phyloP scores from a whole-genome alignment of 2,113 vertebrate species.

The Dromiciops gliroides region DNA sequence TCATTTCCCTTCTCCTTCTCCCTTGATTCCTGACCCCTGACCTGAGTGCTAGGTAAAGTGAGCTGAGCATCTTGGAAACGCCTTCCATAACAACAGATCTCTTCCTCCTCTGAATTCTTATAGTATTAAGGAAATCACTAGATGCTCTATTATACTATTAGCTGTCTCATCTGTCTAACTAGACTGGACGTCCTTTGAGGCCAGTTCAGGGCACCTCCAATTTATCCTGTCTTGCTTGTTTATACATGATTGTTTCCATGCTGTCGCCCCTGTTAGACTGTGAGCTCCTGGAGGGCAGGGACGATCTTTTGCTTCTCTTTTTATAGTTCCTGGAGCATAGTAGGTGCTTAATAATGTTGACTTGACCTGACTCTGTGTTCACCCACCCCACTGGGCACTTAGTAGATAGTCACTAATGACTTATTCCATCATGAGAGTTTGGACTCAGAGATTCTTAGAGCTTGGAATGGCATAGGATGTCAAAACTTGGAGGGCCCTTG shows the following conservation, averaged over 20 bases:
- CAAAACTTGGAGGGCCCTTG: not conserved
- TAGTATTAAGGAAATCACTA: not conserved
- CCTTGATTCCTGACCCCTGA: not conserved
- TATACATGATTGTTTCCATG: not conserved
- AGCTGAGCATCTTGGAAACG: not conserved
- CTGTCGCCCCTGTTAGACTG: not conserved
- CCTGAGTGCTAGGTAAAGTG: not conserved
- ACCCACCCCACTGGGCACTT: not conserved
- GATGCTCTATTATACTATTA: not conserved
- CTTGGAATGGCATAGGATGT: not conserved
- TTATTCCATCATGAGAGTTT: not conserved
- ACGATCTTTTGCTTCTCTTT: not conserved
- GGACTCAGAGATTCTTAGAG: not conserved
- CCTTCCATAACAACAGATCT: not conserved
- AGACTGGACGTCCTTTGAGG: not conserved
- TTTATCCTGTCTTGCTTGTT: not conserved
- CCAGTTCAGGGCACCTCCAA: not conserved
- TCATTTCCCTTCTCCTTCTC: not conserved
- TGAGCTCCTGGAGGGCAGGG: not conserved
- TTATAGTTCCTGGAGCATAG: not conserved
- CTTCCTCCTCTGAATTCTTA: not conserved
- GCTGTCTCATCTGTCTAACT: not conserved
- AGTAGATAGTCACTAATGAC: not conserved
- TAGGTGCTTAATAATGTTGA: not conserved
- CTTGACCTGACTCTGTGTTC: not conserved